These are phyloP conservation scores for Proteles cristata DNA, from an alignment of 2,113 vertebrate species.

Conservation along the genomic window DNA sequence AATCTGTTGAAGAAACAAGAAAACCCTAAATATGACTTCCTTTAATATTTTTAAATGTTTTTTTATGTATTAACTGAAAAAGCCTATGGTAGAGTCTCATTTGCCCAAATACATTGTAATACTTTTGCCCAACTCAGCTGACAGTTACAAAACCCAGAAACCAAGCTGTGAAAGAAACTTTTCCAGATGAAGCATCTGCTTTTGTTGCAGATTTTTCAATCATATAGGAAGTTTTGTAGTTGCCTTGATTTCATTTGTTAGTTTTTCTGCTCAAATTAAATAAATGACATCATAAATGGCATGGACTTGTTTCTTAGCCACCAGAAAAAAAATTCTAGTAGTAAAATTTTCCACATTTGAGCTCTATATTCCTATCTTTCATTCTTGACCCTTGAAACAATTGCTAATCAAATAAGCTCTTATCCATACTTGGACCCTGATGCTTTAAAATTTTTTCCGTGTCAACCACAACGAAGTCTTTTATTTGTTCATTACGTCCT, in stretches of 20 bases:
- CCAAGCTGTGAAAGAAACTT: conserved; percentile 44
- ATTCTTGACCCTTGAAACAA: not conserved
- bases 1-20: not conserved
- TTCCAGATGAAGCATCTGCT: conserved; percentile 42
- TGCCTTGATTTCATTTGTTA: conserved; percentile 44
- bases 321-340: not conserved
- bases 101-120: conserved; percentile 29
- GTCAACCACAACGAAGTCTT: not conserved
- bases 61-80: conserved; percentile 22
- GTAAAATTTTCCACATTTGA: not conserved
- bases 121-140: conserved; percentile 51
- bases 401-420: not conserved
- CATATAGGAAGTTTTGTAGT: conserved; percentile 52
- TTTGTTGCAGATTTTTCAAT: conserved; percentile 54
- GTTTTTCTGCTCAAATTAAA: conserved; percentile 14
- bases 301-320: not conserved
- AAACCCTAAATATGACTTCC: not conserved
- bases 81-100: not conserved
- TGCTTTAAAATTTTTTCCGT: not conserved
- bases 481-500: not conserved
- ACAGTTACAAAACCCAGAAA: conserved; percentile 66
- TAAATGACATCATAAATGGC: not conserved
- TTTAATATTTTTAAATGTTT: conserved; percentile 50
- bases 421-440: not conserved
- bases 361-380: not conserved